Evolutionary conservation across 2,113 vertebrate species (phyloP).

Genomic region (Machaerirhynchus nigripectus): DNA sequence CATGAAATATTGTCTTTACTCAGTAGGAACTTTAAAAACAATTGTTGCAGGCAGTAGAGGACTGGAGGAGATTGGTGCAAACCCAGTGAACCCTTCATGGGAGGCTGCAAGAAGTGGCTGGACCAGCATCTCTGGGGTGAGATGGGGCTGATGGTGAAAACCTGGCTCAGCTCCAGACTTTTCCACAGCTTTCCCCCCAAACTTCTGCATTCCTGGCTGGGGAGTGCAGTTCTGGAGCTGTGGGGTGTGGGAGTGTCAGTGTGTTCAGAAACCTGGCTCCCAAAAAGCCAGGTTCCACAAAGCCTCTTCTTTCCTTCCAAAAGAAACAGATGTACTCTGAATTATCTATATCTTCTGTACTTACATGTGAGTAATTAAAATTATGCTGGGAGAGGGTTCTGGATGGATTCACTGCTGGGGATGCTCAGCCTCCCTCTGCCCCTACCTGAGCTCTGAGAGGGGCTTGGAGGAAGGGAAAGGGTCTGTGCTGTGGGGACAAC

Average conservation of each 20-base stretch:
- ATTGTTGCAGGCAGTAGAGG: background rate
- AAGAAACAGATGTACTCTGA: background rate
- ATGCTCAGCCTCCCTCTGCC: background rate
- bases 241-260: background rate
- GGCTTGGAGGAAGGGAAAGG: background rate
- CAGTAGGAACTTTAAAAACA: background rate
- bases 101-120: background rate
- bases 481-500: background rate
- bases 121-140: rapidly evolving
- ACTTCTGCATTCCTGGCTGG: background rate
- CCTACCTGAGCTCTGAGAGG: background rate
- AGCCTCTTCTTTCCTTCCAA: background rate
- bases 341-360: background rate
- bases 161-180: background rate
- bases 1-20: background rate
- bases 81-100: background rate
- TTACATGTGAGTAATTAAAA: background rate
- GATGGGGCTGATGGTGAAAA: background rate
- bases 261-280: background rate
- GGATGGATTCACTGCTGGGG: background rate
- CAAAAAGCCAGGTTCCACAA: no score
- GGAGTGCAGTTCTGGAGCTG: background rate
- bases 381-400: background rate
- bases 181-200: background rate
- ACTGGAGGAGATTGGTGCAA: background rate